A percentile compares a stretch with the other conserved stretches of the same genome.
These are phyloP conservation scores for Amblyopsis hoosieri DNA, from an alignment of 2,797 vertebrate species.

Conservation along the genomic window DNA sequence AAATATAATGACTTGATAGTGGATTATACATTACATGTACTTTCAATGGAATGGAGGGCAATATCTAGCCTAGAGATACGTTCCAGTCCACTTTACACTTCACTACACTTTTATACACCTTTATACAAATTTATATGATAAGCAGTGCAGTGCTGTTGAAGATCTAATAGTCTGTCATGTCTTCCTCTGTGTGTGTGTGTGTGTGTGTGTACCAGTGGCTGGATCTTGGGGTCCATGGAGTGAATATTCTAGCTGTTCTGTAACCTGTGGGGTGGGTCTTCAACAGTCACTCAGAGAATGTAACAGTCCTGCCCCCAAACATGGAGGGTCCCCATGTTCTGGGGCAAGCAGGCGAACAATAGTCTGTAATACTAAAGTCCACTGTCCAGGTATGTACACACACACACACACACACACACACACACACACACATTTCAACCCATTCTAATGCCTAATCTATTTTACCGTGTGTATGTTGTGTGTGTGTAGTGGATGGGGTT, in stretches of 20 bases:
- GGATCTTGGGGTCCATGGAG: constrained; percentile 63
- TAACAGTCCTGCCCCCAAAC: constrained; percentile 36
- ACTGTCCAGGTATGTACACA: constrained; percentile 59
- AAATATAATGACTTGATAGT: too few relatives aligned
- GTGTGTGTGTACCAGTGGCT: constrained; percentile 34
- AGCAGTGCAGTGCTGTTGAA: too few relatives aligned
- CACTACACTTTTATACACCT: too few relatives aligned
- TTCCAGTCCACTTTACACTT: too few relatives aligned
- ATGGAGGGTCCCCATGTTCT: constrained; percentile 38
- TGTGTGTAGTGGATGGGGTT: constrained; percentile 50
- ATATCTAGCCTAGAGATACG: too few relatives aligned
- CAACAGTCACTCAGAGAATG: constrained; percentile 49
- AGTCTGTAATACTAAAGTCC: constrained; percentile 33
- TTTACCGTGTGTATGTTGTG: not conserved
- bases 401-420: not conserved
- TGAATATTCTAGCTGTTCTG: constrained; percentile 43
- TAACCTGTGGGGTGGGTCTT: constrained; percentile 60
- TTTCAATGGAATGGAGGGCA: too few relatives aligned
- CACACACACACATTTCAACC: not conserved
- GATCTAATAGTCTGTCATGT: not conserved
- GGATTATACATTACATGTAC: too few relatives aligned
- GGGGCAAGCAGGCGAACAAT: constrained; percentile 25
- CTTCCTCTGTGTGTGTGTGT: not conserved
- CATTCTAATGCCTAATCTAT: not conserved
- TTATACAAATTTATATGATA: too few relatives aligned